Percentiles rank a stretch among this genome's conserved stretches.
Conservation (phyloP, 2,797 vertebrate genomes). For the Tolypeutes matacus region DNA sequence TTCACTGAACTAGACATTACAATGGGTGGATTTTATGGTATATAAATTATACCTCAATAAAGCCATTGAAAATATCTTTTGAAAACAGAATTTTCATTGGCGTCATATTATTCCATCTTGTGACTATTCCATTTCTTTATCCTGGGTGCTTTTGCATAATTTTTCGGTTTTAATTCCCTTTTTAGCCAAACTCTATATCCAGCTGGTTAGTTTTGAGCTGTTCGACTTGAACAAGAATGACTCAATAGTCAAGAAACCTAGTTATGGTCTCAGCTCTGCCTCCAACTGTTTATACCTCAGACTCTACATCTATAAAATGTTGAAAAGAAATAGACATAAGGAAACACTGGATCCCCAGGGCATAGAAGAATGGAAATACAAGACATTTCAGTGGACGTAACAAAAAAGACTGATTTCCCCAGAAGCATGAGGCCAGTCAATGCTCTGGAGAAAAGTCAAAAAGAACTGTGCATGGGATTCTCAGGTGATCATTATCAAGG, state of each 20-base stretch:
- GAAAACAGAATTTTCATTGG: constrained; percentile 17
- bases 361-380: background rate
- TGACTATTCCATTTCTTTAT: constrained; percentile 5
- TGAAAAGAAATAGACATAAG: background rate
- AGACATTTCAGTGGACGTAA: background rate
- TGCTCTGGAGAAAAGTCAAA: background rate
- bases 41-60: background rate
- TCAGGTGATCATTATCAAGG: background rate
- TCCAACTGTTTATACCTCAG: background rate
- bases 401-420: background rate
- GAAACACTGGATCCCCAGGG: background rate
- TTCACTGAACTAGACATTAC: background rate
- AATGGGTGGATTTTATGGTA: background rate
- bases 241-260: background rate
- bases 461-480: background rate
- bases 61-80: constrained; percentile 16
- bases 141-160: background rate
- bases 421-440: background rate
- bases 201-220: background rate
- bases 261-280: background rate
- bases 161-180: background rate
- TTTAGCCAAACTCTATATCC: background rate
- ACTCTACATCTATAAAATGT: background rate
- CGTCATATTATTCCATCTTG: background rate
- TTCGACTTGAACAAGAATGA: background rate